A percentile compares a stretch with the other conserved stretches of the same genome.
phyloP scores from a whole-genome alignment of 1,140 invertebrate genomes.

The Heliconius himera region DNA sequence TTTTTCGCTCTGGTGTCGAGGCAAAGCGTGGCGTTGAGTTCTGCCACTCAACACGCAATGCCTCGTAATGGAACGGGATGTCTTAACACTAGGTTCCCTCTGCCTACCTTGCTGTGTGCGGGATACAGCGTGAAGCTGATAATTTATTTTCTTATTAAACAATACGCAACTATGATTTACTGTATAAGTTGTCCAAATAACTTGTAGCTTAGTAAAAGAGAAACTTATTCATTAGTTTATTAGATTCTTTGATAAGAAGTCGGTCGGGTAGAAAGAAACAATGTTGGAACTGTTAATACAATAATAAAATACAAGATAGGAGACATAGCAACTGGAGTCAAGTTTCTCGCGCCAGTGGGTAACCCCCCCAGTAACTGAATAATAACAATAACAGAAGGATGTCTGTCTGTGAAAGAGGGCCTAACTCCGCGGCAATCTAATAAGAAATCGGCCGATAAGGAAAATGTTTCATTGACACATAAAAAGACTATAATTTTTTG shows the following conservation, averaged over 20 bases:
- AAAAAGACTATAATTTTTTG: conserved; percentile 57
- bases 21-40: no score
- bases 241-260: conserved; percentile 14
- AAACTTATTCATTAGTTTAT: conserved; percentile 33
- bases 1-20: no score
- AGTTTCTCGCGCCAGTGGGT: conserved; percentile 59
- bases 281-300: conserved; percentile 48
- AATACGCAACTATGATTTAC: background rate
- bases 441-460: conserved; percentile 70
- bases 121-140: no score
- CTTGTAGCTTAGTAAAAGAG: conserved; percentile 13
- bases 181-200: background rate
- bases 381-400: conserved; percentile 64
- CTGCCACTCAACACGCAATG: background rate
- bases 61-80: no score
- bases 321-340: conserved; percentile 67
- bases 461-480: conserved; percentile 70
- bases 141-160: background rate
- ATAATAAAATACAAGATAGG: conserved; percentile 54
- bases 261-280: conserved; percentile 15
- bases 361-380: conserved; percentile 66
- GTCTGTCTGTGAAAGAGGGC: conserved; percentile 50
- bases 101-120: no score
- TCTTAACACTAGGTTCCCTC: no score
- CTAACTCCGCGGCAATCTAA: conserved; percentile 69